Conservation (phyloP, 2,797 vertebrate genomes). For the Mormyrops attenuatus region DNA sequence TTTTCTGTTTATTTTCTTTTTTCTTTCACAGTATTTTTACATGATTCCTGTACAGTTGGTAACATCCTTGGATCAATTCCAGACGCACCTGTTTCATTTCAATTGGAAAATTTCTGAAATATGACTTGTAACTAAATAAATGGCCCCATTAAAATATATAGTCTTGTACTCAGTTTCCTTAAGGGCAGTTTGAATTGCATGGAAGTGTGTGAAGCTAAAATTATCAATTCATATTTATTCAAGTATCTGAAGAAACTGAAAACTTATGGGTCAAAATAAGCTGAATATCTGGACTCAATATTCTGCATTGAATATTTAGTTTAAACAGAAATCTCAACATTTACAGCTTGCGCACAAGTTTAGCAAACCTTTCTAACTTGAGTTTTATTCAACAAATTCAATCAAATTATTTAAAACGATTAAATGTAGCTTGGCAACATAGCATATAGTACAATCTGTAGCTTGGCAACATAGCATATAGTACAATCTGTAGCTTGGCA, state of each 20-base stretch:
- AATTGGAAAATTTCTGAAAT: conserved; percentile 48
- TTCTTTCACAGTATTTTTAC: conserved; percentile 35
- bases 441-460: background rate
- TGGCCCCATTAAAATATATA: conserved; percentile 48
- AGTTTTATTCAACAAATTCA: background rate
- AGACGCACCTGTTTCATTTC: conserved; percentile 53
- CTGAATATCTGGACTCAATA: background rate
- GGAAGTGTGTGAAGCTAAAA: background rate
- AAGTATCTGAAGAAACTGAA: background rate
- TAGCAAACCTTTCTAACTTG: background rate
- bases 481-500: background rate
- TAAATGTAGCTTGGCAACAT: background rate
- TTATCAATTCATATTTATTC: background rate
- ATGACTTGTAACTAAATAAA: conserved; percentile 58
- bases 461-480: background rate
- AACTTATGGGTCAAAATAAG: background rate
- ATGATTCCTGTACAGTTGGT: conserved; percentile 53
- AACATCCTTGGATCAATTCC: conserved; percentile 66
- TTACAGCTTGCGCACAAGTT: background rate
- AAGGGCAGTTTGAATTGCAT: background rate
- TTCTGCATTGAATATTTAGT: background rate
- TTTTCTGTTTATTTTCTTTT: conserved; percentile 21
- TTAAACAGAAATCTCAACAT: background rate
- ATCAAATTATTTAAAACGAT: background rate
- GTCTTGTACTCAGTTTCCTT: background rate